Base-by-base conservation (phyloP, 2,888 invertebrate genomes). In the Acanthosoma haemorrhoidale region DNA sequence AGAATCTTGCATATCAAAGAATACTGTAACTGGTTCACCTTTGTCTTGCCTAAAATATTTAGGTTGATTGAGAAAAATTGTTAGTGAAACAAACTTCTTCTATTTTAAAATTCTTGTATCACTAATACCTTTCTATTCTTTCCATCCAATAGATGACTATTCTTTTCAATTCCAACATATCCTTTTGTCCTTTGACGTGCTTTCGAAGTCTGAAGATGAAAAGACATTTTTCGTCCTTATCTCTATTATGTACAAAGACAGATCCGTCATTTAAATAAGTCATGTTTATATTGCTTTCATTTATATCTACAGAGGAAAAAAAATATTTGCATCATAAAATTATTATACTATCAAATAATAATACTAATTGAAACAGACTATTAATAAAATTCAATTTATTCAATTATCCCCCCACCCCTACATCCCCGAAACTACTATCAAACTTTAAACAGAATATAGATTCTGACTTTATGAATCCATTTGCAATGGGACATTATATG, bases 1-100 rank as follows among this genome's bases (percentile, higher is more conserved):
- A 73, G 93, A 88, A 21, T 90, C 90, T 36, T 88, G 87, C 90
- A 96, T 91, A 80, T 96, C 96, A 77, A 96, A 94, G 77, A 96
- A 88, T 73, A 95, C 80, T 2, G 93, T 89, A 68, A 96, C 87
- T 77, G 86, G 85, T 74, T 88, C 87, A 66, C 91, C 89, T 72
- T 88, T 86, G 71, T 87, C 87, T 78, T 89, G 85, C 60, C 91
- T 85, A 76, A 82, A 81, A 68, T n/a, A n/a, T n/a, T n/a, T n/a
- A n/a, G n/a, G n/a, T n/a, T n/a, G n/a, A n/a, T n/a, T n/a, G n/a
- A n/a, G n/a, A n/a, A n/a, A n/a, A 36, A 36, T 9, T 9, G 13
- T 9, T 36, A 9, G 36, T 13, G 36, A 36, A 36, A 36, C 36
- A 9, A n/a, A n/a, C n/a, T n/a, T n/a, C n/a, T n/a, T n/a, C n/a